Base-by-base conservation (phyloP, 2,113 vertebrate species). In the Gavialis gangeticus region DNA sequence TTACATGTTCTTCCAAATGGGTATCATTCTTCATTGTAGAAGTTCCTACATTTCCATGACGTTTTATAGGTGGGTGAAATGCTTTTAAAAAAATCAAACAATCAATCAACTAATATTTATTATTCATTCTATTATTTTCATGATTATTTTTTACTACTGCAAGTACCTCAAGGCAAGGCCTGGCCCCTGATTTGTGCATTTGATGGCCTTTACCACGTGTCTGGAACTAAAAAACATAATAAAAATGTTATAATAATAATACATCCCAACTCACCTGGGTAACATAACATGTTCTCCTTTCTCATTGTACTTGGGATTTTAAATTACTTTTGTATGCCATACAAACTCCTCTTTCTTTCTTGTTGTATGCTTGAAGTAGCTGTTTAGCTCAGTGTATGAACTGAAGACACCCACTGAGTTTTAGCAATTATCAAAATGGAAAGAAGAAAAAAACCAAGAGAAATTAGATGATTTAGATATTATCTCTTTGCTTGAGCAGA, bases 11-110 rank as follows among this genome's bases (percentile, higher is more conserved):
- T n/a, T 2, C 1, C 80, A 34, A 25, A 2, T 5, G 6, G 30
- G 57, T 2, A 3, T 71, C 56, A 24, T 60, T 30, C 54, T 11
- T 10, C 59, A 46, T 34, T 66, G 66, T 3, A 0, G n/a, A 81
- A 22, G 5, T 3, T 25, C 3, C 66, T 17, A 73, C 9, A 1
- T 78, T 46, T 46, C 46, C 46, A 46, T 30, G 64, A n/a, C 30
- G 64, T 17, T 3, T 17, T 5, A 1, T 3, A 46, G 17, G 4
- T 8, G 0, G 77, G 19, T 73, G 34, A 73, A 0, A 1, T 75
- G 14, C 4, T 83, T 58, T n/a, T 3, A 57, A n/a, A n/a, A 1
- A 0, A 17, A 19, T 69, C 28, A 94, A 87, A 79, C 10, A 63
- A 22, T 46, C 37, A 37, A 37, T 37, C 46, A 75, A 86, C 91